A percentile compares a stretch with the other conserved stretches of the same genome.
Evolutionary conservation across 2,888 invertebrate species (phyloP).

Genomic region (Epirrita christyi): DNA sequence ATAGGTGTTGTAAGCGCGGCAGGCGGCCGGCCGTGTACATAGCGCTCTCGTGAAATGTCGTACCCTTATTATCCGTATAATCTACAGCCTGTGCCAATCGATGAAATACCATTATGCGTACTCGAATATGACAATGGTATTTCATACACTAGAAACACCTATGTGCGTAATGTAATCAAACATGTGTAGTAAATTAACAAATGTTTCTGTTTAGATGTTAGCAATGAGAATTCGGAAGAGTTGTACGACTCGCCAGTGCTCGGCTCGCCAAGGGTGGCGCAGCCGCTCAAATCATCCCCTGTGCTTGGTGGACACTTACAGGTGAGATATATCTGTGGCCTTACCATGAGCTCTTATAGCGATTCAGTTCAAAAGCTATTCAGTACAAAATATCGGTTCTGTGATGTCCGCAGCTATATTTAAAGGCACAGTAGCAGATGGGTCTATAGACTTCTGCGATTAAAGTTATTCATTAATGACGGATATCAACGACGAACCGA

Average conservation of each 20-base stretch:
- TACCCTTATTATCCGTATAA: slow-evolving; percentile 49
- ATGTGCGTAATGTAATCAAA: neutral
- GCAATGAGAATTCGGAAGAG: slow-evolving; percentile 60
- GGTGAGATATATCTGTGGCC: slow-evolving; percentile 18
- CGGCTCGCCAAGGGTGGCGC: slow-evolving; percentile 69
- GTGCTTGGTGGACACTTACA: slow-evolving; percentile 47
- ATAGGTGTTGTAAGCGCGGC: slow-evolving; percentile 59
- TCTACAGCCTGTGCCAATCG: slow-evolving; percentile 68
- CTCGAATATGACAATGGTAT: slow-evolving; percentile 69
- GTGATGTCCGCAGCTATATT: too few relatives aligned
- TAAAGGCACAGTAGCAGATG: too few relatives aligned
- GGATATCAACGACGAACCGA: too few relatives aligned
- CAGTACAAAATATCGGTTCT: too few relatives aligned
- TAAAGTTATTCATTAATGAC: too few relatives aligned
- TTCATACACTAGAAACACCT: neutral
- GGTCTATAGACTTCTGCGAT: too few relatives aligned
- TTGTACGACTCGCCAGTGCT: slow-evolving; percentile 74
- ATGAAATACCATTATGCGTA: slow-evolving; percentile 82
- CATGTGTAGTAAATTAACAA: slow-evolving; percentile 8
- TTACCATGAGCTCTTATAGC: too few relatives aligned
- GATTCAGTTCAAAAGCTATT: too few relatives aligned
- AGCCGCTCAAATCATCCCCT: slow-evolving; percentile 41
- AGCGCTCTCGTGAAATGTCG: slow-evolving; percentile 56
- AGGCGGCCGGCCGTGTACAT: slow-evolving; percentile 48
- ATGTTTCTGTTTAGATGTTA: slow-evolving; percentile 58